Conservation (phyloP, 2,888 invertebrate genomes). For the Athripsodes cinereus region DNA sequence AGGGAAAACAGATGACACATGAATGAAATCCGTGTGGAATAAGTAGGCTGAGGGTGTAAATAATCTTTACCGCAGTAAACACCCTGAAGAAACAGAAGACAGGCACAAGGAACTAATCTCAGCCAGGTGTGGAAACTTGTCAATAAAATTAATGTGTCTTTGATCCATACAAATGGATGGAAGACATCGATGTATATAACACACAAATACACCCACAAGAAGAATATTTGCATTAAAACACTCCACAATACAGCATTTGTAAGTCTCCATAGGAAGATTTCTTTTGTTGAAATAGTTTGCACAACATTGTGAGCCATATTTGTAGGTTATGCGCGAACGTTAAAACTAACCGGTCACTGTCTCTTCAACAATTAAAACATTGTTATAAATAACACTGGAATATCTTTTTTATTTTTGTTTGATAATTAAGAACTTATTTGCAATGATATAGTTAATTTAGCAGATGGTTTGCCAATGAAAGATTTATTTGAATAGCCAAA, state of each 20-base stretch:
- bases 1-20: slow-evolving; percentile 56
- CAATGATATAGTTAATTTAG: no score
- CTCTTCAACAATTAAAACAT: no score
- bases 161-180: slow-evolving; percentile 61
- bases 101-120: slow-evolving; percentile 56
- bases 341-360: not conserved
- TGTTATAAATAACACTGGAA: no score
- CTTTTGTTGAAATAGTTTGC: slow-evolving; percentile 40
- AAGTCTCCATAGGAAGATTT: slow-evolving; percentile 52
- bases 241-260: slow-evolving; percentile 55
- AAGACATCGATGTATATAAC: slow-evolving; percentile 57
- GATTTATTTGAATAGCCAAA: no score
- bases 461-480: no score
- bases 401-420: no score
- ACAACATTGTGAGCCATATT: slow-evolving; percentile 8
- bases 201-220: slow-evolving; percentile 47
- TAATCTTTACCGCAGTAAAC: slow-evolving; percentile 65
- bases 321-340: slow-evolving; percentile 2
- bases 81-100: slow-evolving; percentile 64
- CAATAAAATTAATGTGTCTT: slow-evolving; percentile 52
- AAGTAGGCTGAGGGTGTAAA: slow-evolving; percentile 53
- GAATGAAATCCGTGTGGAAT: slow-evolving; percentile 61
- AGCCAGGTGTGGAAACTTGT: slow-evolving; percentile 59
- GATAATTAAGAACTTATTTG: no score
- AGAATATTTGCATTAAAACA: slow-evolving; percentile 49